Evolutionary conservation across 2,888 invertebrate genomes (phyloP).

Genomic region (Tetheella fluctuosa): DNA sequence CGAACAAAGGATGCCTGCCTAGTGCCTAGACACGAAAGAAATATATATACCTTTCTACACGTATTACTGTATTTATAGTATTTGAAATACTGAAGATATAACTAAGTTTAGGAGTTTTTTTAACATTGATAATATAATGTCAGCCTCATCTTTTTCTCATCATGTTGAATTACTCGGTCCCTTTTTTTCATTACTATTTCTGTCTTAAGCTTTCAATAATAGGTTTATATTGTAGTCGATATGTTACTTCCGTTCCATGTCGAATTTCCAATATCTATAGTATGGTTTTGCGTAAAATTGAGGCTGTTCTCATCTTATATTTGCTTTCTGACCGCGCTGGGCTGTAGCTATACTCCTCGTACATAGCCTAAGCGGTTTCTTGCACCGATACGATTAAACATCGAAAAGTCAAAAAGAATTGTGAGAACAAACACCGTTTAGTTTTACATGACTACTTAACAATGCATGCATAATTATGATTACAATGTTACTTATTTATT

Average conservation of each 20-base stretch:
- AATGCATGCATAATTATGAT: constrained; percentile 15
- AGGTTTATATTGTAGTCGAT: not conserved
- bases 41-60: not conserved
- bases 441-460: constrained; percentile 1
- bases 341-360: not conserved
- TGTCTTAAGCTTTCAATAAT: not conserved
- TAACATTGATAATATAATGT: not conserved
- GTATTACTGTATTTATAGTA: not conserved
- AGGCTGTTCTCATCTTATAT: no score
- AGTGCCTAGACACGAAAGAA: not conserved
- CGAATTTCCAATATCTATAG: not conserved
- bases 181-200: no score
- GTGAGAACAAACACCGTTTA: not conserved
- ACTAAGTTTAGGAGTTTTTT: no score
- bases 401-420: not conserved
- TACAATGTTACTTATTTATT: constrained; percentile 20
- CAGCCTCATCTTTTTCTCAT: not conserved
- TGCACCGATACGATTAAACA: not conserved
- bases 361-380: not conserved
- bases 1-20: constrained; percentile 1
- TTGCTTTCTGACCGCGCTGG: no score
- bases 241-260: not conserved
- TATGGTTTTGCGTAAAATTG: no score
- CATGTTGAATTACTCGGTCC: not conserved
- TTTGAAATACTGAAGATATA: not conserved